These are phyloP conservation scores for Sminthopsis crassicaudata DNA, from an alignment of 2,113 vertebrate genomes.

Conservation along the genomic window DNA sequence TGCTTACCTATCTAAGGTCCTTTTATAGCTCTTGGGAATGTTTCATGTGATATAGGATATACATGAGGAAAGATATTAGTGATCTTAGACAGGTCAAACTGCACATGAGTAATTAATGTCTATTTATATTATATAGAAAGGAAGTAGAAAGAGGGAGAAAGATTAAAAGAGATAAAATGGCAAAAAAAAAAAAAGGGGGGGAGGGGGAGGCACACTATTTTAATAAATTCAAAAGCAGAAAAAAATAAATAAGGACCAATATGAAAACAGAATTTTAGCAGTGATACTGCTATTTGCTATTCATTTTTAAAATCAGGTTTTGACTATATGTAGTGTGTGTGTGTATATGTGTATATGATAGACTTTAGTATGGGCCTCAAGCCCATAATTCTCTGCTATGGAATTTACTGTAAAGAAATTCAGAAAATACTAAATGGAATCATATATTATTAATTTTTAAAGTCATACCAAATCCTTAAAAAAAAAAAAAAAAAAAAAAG, in stretches of 20 bases:
- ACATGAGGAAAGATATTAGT: neutral
- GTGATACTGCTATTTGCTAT: neutral
- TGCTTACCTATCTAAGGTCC: neutral
- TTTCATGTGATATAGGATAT: neutral
- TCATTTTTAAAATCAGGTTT: neutral
- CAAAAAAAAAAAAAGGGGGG: neutral
- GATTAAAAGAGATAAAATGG: neutral
- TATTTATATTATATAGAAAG: neutral
- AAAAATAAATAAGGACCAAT: neutral
- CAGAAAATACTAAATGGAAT: slow-evolving; percentile 36
- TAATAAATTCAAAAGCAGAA: neutral
- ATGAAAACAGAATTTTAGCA: neutral
- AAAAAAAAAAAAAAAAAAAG: slow-evolving; percentile 31
- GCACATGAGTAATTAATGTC: neutral
- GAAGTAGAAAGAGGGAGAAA: neutral
- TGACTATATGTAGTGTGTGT: neutral
- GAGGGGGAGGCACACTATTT: neutral
- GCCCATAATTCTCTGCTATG: neutral
- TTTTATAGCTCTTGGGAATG: neutral
- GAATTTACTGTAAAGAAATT: slow-evolving; percentile 6
- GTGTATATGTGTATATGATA: too few relatives aligned
- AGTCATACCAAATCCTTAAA: neutral
- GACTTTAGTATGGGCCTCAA: slow-evolving; percentile 24
- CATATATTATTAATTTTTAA: slow-evolving; percentile 20
- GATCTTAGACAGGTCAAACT: neutral